These are phyloP conservation scores for Chirona hameri DNA, from an alignment of 2,888 invertebrate species.

Conservation along the genomic window DNA sequence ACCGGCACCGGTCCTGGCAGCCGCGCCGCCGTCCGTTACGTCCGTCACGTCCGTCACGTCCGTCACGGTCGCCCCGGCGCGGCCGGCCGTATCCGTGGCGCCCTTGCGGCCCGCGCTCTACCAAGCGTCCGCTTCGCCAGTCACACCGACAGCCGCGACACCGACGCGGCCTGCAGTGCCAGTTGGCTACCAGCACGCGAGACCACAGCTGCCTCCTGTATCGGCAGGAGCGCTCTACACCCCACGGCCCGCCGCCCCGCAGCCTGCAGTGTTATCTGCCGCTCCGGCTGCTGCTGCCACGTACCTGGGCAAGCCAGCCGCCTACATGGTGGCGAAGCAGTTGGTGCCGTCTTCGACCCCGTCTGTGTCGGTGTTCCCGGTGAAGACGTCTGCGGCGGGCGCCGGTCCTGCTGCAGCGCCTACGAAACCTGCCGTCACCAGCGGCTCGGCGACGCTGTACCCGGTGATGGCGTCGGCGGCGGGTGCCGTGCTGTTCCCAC, in stretches of 20 bases:
- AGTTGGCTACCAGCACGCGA: slow-evolving; percentile 24
- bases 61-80: not conserved
- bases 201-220: not conserved
- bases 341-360: not conserved
- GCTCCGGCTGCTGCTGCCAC: slow-evolving; percentile 30
- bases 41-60: too few relatives aligned
- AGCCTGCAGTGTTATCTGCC: not conserved
- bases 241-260: slow-evolving; percentile 30
- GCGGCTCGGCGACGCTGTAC: not conserved
- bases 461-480: slow-evolving; percentile 28
- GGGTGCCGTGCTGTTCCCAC: slow-evolving; percentile 33
- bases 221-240: slow-evolving; percentile 5
- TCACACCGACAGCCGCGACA: not conserved
- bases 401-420: not conserved
- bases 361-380: not conserved
- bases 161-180: slow-evolving; percentile 25
- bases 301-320: slow-evolving; percentile 35
- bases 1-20: not conserved
- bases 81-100: not conserved
- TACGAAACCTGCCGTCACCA: not conserved
- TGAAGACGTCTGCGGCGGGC: not conserved
- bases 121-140: not conserved
- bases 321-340: slow-evolving; percentile 35
- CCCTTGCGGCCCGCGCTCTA: not conserved
- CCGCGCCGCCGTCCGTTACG: not conserved